Base-by-base conservation (phyloP, 2,888 invertebrate species). In the Malthinus seriepunctatus region DNA sequence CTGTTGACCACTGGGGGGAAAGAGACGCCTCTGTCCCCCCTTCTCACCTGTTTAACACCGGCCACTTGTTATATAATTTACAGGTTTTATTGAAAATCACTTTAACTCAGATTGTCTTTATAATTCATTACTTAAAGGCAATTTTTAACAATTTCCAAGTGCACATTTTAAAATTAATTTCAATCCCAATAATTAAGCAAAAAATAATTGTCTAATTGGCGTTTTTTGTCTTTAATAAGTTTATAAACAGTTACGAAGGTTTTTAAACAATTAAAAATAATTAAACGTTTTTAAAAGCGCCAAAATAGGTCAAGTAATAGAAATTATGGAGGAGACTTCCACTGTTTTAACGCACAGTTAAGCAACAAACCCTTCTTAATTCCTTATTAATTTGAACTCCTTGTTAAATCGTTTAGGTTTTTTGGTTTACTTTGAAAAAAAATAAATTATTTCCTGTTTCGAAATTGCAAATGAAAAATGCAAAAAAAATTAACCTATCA, bases 1-100 rank as follows among this genome's bases (percentile, higher is more conserved):
- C 76, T 69, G 75, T 69, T 76, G 76, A 72, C 75, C 75, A 72
- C 63, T 68, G 66, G 67, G 64, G 67, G 71, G 69, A 69, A 69
- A 69, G 68, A 69, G 67, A 68, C 61, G 64, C 64, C 63, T 66
- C 61, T 55, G 54, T 55, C 56, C 51, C 66, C 67, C 63, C 65
- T 63, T 63, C 65, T 58, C 65, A 73, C 75, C 73, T 73, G 72
- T 71, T 73, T 69, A 61, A 67, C 62, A 56, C 65, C 68, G 68
- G 65, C 70, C 67, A 69, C 69, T 71, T 67, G 72, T 75, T 75
- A 74, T 74, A 73, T 74, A 75, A 75, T 72, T 68, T 70, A 67
- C 63, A 63, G 61, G 63, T 63, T 56, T 56, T 65, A 67, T 65
- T 67, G 66, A 58, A 66, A 59, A 59, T 55, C 54, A 45, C 50